These are phyloP conservation scores for Cheirogaleus medius DNA, from an alignment of 2,113 vertebrate genomes.

Conservation along the genomic window DNA sequence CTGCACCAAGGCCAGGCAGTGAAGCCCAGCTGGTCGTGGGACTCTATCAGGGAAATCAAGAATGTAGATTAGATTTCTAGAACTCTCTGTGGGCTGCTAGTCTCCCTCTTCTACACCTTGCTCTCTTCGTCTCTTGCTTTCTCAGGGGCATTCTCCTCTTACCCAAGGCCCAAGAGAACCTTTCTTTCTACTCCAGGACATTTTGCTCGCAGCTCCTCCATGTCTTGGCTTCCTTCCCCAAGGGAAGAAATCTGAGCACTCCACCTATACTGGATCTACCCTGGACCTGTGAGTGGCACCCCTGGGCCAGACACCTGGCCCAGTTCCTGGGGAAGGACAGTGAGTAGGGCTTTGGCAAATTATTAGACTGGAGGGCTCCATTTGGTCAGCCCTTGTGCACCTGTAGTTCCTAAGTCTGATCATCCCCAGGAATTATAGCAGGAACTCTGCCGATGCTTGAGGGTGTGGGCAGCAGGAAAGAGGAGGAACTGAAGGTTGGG, in stretches of 20 bases:
- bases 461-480: not conserved
- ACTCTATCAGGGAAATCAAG: not conserved
- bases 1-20: too few species aligned
- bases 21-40: not conserved
- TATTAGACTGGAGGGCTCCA: not conserved
- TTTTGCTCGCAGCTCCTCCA: not conserved
- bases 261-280: not conserved
- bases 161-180: not conserved
- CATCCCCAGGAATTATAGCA: not conserved
- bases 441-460: not conserved
- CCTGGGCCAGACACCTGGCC: not conserved
- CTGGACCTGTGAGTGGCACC: too few species aligned
- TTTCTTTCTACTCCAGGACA: not conserved
- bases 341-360: not conserved
- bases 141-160: not conserved
- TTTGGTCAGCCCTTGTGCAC: not conserved
- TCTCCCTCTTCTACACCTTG: not conserved
- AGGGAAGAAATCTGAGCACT: not conserved
- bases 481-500: not conserved
- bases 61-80: not conserved
- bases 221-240: not conserved
- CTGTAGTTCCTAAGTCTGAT: not conserved
- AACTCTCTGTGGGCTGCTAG: not conserved
- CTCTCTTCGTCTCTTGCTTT: not conserved
- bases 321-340: not conserved